Conservation (phyloP, 2,797 vertebrate genomes). For the Chaunax sp. region DNA sequence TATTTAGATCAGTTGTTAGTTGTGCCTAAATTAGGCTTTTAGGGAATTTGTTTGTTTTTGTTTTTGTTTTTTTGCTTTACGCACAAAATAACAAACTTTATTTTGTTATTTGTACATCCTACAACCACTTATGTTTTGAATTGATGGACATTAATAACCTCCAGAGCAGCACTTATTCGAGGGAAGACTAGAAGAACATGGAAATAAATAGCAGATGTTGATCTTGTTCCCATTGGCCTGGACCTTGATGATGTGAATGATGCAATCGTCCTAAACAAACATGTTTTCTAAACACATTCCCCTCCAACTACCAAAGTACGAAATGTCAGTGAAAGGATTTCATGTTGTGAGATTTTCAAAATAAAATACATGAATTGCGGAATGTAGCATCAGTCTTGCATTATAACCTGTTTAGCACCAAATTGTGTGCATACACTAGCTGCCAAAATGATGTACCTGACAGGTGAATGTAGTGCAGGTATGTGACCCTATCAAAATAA, state of each 20-base stretch:
- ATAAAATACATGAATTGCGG: neutral
- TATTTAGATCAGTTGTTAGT: no score
- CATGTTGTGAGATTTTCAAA: neutral
- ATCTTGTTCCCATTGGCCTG: neutral
- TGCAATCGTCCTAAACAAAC: neutral
- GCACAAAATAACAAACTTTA: no score
- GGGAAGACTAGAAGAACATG: neutral
- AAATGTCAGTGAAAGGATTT: neutral
- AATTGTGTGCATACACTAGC: no score
- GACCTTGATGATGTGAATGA: neutral
- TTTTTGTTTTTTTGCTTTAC: no score
- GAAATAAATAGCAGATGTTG: slow-evolving; percentile 24
- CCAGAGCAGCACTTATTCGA: neutral
- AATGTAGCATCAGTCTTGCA: no score
- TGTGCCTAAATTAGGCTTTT: no score
- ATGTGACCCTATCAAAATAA: neutral
- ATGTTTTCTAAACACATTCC: neutral
- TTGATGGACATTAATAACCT: neutral
- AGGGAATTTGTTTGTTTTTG: no score
- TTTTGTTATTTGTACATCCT: no score
- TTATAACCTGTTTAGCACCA: no score
- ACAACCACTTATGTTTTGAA: no score
- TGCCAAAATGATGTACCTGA: no score
- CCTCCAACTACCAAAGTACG: no score
- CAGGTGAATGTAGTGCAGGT: neutral